A percentile compares a stretch with the other conserved stretches of the same genome.
phyloP scores from a whole-genome alignment of 2,113 vertebrate genomes.

The Ascaphus truei region DNA sequence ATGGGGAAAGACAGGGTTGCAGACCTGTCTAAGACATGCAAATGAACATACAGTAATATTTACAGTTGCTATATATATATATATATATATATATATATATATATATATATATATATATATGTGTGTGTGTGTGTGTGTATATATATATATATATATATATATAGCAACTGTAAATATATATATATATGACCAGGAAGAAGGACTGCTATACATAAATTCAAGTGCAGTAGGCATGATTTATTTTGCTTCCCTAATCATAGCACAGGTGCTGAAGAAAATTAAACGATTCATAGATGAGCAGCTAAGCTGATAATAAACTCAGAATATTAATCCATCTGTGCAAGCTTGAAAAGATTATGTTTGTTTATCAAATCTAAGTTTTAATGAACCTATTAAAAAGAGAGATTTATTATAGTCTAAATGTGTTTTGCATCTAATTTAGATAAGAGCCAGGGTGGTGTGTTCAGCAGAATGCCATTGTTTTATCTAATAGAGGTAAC shows the following conservation, averaged over 20 bases:
- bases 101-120: no score
- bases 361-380: slow-evolving; percentile 26
- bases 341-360: slow-evolving; percentile 21
- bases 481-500: not conserved
- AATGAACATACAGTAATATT: no score
- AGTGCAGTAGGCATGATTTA: not conserved
- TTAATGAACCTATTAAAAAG: slow-evolving; percentile 32
- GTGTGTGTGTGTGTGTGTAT: no score
- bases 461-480: not conserved
- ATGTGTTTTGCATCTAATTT: not conserved
- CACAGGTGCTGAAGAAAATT: slow-evolving; percentile 18
- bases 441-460: not conserved
- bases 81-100: no score
- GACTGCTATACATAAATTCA: no score
- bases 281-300: slow-evolving; percentile 24
- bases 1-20: no score
- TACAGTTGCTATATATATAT: no score
- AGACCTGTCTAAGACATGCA: no score
- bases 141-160: no score
- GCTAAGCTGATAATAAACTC: slow-evolving; percentile 20
- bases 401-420: slow-evolving; percentile 16
- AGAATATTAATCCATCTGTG: slow-evolving; percentile 12
- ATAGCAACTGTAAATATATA: no score
- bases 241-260: not conserved
- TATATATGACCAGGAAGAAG: no score